phyloP scores from a whole-genome alignment of 2,113 vertebrate species.

The Notothenia rossii region DNA sequence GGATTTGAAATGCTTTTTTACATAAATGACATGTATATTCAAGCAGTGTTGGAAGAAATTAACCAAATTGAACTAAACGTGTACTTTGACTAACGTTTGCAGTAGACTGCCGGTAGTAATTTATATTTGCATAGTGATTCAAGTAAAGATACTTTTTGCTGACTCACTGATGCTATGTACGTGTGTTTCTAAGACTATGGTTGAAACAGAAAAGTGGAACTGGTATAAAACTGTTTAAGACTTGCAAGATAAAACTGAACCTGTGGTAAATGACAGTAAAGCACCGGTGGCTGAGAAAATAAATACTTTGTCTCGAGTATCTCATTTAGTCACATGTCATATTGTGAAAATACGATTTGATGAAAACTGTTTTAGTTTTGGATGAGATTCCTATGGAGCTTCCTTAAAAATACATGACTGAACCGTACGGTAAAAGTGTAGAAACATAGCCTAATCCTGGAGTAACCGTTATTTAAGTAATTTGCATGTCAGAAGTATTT shows the following conservation, averaged over 20 bases:
- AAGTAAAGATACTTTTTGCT: no score
- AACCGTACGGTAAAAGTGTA: background rate
- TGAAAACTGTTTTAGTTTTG: background rate
- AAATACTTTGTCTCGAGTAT: background rate
- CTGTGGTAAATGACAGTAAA: background rate
- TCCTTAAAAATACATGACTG: background rate
- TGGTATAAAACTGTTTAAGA: slow-evolving; percentile 26
- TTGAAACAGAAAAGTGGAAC: slow-evolving; percentile 70
- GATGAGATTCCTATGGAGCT: background rate
- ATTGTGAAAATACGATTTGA: no score
- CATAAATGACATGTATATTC: background rate
- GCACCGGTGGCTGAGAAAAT: background rate
- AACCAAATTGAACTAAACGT: no score
- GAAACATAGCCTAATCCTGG: background rate
- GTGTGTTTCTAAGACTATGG: slow-evolving; percentile 32
- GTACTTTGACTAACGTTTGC: no score
- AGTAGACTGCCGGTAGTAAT: no score
- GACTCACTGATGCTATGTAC: background rate
- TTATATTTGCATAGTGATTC: no score
- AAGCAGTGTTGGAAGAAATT: no score
- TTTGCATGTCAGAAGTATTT: background rate
- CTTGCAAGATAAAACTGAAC: slow-evolving; percentile 22
- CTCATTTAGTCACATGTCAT: no score
- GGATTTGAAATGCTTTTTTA: no score
- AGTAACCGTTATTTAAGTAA: background rate